Evolutionary conservation across 2,888 invertebrate genomes (phyloP).

Genomic region (Lysandra bellargus): DNA sequence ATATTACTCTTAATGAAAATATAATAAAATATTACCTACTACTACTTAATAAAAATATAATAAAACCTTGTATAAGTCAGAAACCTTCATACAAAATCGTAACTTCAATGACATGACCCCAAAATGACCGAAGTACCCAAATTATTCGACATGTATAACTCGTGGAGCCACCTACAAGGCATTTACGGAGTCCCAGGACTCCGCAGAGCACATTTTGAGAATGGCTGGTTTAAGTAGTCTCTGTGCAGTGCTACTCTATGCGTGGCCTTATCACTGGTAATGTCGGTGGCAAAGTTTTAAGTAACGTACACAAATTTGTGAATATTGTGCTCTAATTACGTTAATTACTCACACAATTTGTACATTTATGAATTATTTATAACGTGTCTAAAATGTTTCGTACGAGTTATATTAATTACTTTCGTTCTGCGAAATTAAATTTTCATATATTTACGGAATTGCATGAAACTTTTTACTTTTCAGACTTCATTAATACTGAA

Average conservation of each 20-base stretch:
- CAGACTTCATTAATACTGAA: background rate
- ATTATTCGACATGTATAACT: too few species aligned
- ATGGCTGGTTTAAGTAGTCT: background rate
- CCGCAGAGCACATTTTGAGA: too few species aligned
- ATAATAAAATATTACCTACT: too few species aligned
- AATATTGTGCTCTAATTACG: slow-evolving; percentile 27
- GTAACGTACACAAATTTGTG: slow-evolving; percentile 22
- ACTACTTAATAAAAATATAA: too few species aligned
- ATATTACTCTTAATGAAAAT: background rate
- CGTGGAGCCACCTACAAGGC: too few species aligned
- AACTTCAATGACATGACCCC: too few species aligned
- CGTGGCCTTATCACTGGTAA: slow-evolving; percentile 24
- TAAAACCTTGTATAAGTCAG: too few species aligned
- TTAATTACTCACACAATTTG: slow-evolving; percentile 20
- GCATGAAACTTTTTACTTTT: background rate
- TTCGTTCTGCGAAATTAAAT: background rate
- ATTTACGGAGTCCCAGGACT: too few species aligned
- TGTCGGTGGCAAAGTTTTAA: slow-evolving; percentile 26
- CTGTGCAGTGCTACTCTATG: background rate
- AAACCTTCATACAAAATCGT: too few species aligned
- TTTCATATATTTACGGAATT: background rate
- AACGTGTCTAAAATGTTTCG: slow-evolving; percentile 3
- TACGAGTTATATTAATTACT: background rate
- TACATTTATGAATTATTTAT: slow-evolving; percentile 16
- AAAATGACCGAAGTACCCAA: too few species aligned